Evolutionary conservation across 2,113 vertebrate species (phyloP), one percentile per base, ranked within the genome.

Genomic region (Albula glossodonta): DNA sequence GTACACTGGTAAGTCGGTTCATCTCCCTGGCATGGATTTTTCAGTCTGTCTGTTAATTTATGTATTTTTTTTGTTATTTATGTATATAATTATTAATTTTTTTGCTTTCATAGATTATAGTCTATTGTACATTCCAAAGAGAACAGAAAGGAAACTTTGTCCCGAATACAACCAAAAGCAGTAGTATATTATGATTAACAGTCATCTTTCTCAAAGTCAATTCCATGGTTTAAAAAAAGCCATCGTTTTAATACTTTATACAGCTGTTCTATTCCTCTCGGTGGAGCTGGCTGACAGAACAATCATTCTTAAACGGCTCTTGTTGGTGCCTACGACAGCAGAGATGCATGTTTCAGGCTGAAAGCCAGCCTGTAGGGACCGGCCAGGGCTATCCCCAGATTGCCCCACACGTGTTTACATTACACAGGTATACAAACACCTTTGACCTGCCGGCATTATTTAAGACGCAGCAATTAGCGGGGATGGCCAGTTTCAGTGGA

Each of bases 121-220:
- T 56, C 53, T 12, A 56, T 56, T 56, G 53, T 56, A 56, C 53
- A 56, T 56, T 12, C 53, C 12, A 56, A 2, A 70, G 63, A 70
- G n/a, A 5, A 31, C n/a, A 74, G 19, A 74, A 31, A 25, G 70
- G 70, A 74, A 74, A 70, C 19, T 9, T 56, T n/a, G 70, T 74
- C n/a, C 70, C 31, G 8, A 70, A 5, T 6, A 70, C 63, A 74
- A 74, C n/a, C 9, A 31, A n/a, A 9, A 22, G 22, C 22, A 31
- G 22, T 31, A 74, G 70, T n/a, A n/a, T 22, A 74, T 74, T 31
- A 74, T 22, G 1, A 74, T 8, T 22, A 25, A 74, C 70, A 31
- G n/a, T 22, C 70, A 25, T 74, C 22, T 74, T 74, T n/a, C 70
- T 74, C 70, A 74, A 74, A 74, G 70, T 74, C 70, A 74, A 31